phyloP scores from a whole-genome alignment of 1,140 invertebrate species.

The Macrotrachela quadricornifera region DNA sequence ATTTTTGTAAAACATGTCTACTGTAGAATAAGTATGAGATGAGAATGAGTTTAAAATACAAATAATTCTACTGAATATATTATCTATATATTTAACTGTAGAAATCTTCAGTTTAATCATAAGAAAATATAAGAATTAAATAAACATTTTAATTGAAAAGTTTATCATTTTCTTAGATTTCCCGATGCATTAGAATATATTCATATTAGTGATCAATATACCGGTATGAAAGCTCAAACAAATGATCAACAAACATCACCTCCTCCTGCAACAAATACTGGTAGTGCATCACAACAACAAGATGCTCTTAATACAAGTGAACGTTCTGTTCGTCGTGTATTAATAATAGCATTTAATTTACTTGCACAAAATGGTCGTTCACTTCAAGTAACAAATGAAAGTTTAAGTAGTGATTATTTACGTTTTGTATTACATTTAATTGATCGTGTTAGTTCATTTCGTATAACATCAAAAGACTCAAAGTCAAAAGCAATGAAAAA shows the following conservation, averaged over 20 bases:
- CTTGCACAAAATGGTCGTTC: neutral
- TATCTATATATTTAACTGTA: too few relatives aligned
- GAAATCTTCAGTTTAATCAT: too few relatives aligned
- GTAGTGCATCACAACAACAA: neutral
- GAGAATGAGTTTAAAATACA: too few relatives aligned
- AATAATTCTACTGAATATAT: too few relatives aligned
- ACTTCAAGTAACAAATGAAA: neutral
- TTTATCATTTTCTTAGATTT: too few relatives aligned
- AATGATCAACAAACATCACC: conserved; percentile 32
- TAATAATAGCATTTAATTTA: neutral
- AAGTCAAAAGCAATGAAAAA: conserved; percentile 76
- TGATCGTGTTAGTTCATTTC: conserved; percentile 66
- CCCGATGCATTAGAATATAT: conserved; percentile 71
- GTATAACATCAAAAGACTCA: conserved; percentile 68
- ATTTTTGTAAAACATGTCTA: too few relatives aligned
- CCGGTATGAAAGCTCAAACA: conserved; percentile 62
- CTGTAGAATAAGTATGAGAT: too few relatives aligned
- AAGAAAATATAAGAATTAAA: too few relatives aligned
- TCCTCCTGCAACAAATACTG: conserved; percentile 10
- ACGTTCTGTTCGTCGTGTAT: neutral
- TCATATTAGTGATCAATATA: conserved; percentile 87
- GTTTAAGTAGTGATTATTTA: neutral
- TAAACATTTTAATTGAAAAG: too few relatives aligned
- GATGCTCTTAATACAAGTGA: neutral
- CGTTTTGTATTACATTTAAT: conserved; percentile 66